Percentiles rank a stretch among this genome's conserved stretches.
Evolutionary conservation across 2,113 vertebrate species (phyloP).

Genomic region (Steatornis caripensis): DNA sequence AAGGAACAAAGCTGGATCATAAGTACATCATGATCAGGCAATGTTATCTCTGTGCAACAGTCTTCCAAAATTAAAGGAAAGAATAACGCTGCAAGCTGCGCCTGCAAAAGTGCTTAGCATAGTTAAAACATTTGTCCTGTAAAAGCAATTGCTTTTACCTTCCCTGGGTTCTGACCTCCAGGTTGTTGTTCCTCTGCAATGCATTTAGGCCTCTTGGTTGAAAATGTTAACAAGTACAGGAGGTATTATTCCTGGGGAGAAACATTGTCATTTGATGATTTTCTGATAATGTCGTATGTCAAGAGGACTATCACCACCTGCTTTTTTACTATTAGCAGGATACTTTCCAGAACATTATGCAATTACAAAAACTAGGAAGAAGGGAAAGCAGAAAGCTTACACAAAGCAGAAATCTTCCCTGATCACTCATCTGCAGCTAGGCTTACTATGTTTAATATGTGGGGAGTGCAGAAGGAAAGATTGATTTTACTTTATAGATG

Average conservation of each 20-base stretch:
- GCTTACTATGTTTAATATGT: rapidly evolving
- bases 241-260: not conserved
- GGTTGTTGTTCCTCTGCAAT: not conserved
- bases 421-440: not conserved
- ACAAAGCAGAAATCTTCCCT: not conserved
- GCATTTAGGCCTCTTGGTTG: not conserved
- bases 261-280: not conserved
- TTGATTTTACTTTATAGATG: not conserved
- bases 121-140: not conserved
- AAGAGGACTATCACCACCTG: not conserved
- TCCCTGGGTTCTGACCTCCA: not conserved
- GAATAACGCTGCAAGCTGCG: not conserved
- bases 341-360: not conserved
- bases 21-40: not conserved
- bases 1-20: not conserved
- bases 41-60: not conserved
- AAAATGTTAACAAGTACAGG: not conserved
- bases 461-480: not conserved
- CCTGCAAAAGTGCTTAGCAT: not conserved
- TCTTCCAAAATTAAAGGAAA: not conserved
- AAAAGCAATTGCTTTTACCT: not conserved
- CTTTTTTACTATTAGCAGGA: not conserved
- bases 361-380: not conserved
- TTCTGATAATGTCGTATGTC: not conserved
- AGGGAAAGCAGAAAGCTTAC: not conserved